phyloP scores from a whole-genome alignment of 2,113 vertebrate species.

The Tiliqua scincoides region DNA sequence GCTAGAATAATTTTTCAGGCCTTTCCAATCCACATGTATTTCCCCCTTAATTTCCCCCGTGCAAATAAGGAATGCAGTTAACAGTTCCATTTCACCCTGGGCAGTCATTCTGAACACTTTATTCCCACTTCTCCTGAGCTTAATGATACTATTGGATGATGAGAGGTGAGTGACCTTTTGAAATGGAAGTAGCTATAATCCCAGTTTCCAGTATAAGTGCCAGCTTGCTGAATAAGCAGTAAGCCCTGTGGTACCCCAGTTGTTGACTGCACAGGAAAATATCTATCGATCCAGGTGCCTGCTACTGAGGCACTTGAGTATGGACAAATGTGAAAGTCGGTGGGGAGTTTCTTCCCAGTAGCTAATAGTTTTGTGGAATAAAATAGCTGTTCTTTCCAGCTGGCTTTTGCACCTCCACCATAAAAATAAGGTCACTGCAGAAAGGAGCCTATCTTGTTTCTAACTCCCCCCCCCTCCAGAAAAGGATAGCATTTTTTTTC shows the following conservation, averaged over 20 bases:
- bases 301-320: neutral
- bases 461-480: too few relatives aligned
- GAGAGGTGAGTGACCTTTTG: conserved; percentile 53
- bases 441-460: neutral
- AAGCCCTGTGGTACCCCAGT: fast-evolving
- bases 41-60: conserved; percentile 40
- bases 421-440: neutral
- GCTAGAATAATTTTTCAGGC: neutral
- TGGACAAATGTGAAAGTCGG: neutral
- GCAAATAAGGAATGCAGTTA: conserved; percentile 16
- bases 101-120: conserved; percentile 46
- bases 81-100: conserved; percentile 47
- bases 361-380: neutral
- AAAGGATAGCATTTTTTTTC: too few relatives aligned
- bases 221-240: neutral
- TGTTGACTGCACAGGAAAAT: neutral
- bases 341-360: neutral
- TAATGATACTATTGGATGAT: conserved; percentile 26
- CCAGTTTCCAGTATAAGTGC: neutral
- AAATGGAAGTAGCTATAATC: neutral
- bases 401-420: neutral
- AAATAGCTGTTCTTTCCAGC: neutral
- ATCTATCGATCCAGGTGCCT: neutral
- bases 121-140: conserved; percentile 37
- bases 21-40: conserved; percentile 9